Percentiles rank a stretch among this genome's conserved stretches.
Conservation (phyloP, 2,888 invertebrate genomes). For the Nebria salina region DNA sequence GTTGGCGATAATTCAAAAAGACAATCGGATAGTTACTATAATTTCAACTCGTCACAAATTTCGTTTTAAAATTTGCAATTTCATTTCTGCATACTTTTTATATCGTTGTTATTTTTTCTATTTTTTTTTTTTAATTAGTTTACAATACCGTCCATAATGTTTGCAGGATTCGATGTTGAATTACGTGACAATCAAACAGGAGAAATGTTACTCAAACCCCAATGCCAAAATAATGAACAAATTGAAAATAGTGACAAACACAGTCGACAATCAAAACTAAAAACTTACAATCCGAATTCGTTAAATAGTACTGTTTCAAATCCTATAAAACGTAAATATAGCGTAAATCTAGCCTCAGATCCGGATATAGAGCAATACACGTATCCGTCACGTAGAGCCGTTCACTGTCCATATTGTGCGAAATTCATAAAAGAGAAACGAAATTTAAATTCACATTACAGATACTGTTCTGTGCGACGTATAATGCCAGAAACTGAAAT, state of each 20-base stretch:
- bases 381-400: constrained; percentile 25
- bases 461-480: constrained; percentile 11
- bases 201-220: constrained; percentile 1
- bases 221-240: background rate
- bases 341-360: background rate
- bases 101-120: background rate
- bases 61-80: background rate
- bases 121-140: background rate
- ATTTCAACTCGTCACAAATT: background rate
- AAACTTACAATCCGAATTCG: background rate
- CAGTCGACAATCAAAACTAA: background rate
- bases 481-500: background rate
- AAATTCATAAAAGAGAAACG: constrained; percentile 32
- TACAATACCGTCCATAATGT: background rate
- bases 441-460: constrained; percentile 33
- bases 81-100: background rate
- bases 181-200: background rate
- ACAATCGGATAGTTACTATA: no score
- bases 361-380: background rate
- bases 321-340: background rate
- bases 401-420: constrained; percentile 34
- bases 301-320: background rate
- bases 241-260: background rate
- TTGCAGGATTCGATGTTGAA: constrained; percentile 1
- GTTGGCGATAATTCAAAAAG: no score